phyloP scores from a whole-genome alignment of 2,888 invertebrate genomes.

The Nezara viridula region DNA sequence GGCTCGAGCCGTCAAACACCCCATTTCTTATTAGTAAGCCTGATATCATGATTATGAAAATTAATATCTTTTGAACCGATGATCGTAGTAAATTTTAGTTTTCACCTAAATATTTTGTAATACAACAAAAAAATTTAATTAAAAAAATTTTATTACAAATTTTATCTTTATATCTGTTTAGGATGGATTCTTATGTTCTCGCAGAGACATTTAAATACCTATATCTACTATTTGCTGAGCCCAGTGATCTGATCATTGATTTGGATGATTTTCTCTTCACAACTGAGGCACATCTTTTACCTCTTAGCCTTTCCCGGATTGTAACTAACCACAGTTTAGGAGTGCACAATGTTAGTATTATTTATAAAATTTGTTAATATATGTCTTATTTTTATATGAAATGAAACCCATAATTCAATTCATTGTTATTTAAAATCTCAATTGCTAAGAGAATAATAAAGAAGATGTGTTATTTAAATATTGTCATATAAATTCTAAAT shows the following conservation, averaged over 20 bases:
- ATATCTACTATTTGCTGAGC: slow-evolving; percentile 92
- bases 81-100: too few relatives aligned
- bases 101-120: too few relatives aligned
- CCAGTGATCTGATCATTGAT: slow-evolving; percentile 84
- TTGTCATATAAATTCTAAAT: background rate
- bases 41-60: too few relatives aligned
- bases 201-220: slow-evolving; percentile 99
- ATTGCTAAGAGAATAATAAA: background rate
- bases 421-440: background rate
- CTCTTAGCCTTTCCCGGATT: slow-evolving; percentile 81
- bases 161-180: slow-evolving; percentile 66
- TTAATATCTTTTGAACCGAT: too few relatives aligned
- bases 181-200: slow-evolving; percentile 98
- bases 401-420: background rate
- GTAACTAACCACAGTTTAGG: slow-evolving; percentile 62
- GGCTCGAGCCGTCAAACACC: too few relatives aligned
- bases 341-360: slow-evolving; percentile 60
- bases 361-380: background rate
- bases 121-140: too few relatives aligned
- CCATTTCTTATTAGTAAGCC: too few relatives aligned
- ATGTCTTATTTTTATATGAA: background rate
- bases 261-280: slow-evolving; percentile 91
- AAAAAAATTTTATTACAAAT: background rate
- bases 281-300: slow-evolving; percentile 96
- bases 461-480: background rate